Evolutionary conservation across 2,888 invertebrate species (phyloP).

Genomic region (Lacanobia wlatinum): DNA sequence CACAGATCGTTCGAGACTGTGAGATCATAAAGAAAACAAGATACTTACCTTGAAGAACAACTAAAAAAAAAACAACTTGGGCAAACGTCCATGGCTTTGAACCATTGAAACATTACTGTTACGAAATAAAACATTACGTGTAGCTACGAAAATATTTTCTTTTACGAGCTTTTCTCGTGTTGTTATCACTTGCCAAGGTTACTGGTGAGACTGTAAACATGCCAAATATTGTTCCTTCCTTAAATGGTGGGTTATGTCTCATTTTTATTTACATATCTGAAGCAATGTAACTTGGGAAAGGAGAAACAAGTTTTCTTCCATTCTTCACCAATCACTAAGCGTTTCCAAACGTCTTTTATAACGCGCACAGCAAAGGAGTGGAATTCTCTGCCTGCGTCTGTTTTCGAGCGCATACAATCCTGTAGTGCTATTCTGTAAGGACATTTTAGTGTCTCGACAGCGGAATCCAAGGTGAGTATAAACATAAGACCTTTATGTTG

Average conservation of each 20-base stretch:
- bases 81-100: constrained; percentile 61
- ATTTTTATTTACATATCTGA: too few species aligned
- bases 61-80: constrained; percentile 37
- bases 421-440: too few species aligned
- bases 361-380: too few species aligned
- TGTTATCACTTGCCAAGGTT: constrained; percentile 27
- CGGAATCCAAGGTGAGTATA: too few species aligned
- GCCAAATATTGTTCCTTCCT: neutral
- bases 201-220: neutral
- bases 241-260: neutral
- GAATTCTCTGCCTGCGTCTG: too few species aligned
- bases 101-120: constrained; percentile 13
- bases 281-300: too few species aligned
- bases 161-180: neutral
- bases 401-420: too few species aligned
- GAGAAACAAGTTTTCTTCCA: too few species aligned
- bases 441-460: too few species aligned
- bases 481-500: too few species aligned
- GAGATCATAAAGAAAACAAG: constrained; percentile 51
- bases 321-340: too few species aligned
- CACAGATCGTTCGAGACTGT: constrained; percentile 50
- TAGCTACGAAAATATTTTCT: constrained; percentile 30
- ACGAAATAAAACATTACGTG: constrained; percentile 29
- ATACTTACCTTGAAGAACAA: constrained; percentile 40
- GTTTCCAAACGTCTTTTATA: too few species aligned